phyloP scores from a whole-genome alignment of 2,888 invertebrate species.

The Tipula lateralis region DNA sequence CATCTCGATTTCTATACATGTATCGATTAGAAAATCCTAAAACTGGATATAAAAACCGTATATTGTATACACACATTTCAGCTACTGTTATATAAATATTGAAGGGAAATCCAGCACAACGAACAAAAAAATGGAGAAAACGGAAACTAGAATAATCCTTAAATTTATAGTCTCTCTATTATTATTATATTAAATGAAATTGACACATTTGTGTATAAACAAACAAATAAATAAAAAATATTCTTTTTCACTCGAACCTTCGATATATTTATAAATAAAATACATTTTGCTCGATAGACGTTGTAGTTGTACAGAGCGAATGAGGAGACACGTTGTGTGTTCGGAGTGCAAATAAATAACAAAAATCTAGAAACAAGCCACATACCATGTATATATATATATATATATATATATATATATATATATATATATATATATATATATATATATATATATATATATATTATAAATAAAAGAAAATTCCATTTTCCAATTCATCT shows the following conservation, averaged over 20 bases:
- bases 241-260: neutral
- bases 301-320: neutral
- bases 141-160: neutral
- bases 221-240: neutral
- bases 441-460: neutral
- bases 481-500: slow-evolving; percentile 19
- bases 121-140: neutral
- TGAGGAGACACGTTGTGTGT: neutral
- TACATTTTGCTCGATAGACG: neutral
- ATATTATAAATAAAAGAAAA: neutral
- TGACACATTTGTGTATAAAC: slow-evolving; percentile 9
- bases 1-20: neutral
- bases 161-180: slow-evolving; percentile 24
- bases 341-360: neutral
- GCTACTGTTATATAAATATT: neutral
- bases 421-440: too few species aligned
- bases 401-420: too few species aligned
- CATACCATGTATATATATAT: neutral
- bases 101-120: neutral
- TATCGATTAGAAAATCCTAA: neutral
- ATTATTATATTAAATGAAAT: slow-evolving; percentile 14
- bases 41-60: neutral
- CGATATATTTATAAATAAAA: neutral
- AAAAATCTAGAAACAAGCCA: neutral
- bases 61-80: neutral